Conservation (phyloP, 2,888 invertebrate species). For the Leucophenga maculata region DNA sequence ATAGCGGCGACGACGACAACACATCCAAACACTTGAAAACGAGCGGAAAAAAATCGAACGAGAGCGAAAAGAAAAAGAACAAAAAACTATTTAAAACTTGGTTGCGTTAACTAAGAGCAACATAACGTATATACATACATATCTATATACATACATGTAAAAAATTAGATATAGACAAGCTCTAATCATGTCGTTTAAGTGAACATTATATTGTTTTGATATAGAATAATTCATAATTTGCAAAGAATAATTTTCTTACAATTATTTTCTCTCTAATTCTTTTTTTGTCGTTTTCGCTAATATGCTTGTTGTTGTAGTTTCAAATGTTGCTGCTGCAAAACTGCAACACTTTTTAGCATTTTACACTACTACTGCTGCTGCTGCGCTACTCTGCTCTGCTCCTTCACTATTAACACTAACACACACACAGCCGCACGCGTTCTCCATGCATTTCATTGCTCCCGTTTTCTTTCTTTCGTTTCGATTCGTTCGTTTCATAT, state of each 20-base stretch:
- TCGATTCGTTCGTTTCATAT: not conserved
- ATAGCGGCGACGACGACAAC: no score
- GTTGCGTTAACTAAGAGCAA: no score
- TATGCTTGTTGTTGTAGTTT: not conserved
- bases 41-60: no score
- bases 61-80: no score
- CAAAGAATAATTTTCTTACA: not conserved
- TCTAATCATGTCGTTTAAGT: not conserved
- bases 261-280: not conserved
- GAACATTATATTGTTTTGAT: not conserved
- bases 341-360: slow-evolving; percentile 18
- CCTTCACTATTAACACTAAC: not conserved
- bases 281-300: not conserved
- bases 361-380: not conserved
- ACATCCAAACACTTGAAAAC: no score
- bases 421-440: slow-evolving; percentile 8
- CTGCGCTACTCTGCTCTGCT: no score
- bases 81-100: no score
- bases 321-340: not conserved
- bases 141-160: no score
- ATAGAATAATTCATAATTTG: not conserved
- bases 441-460: slow-evolving; percentile 2
- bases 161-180: not conserved
- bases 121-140: no score
- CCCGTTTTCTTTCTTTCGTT: not conserved